Evolutionary conservation across 2,888 invertebrate genomes (phyloP).

Genomic region (Acleris cristana): DNA sequence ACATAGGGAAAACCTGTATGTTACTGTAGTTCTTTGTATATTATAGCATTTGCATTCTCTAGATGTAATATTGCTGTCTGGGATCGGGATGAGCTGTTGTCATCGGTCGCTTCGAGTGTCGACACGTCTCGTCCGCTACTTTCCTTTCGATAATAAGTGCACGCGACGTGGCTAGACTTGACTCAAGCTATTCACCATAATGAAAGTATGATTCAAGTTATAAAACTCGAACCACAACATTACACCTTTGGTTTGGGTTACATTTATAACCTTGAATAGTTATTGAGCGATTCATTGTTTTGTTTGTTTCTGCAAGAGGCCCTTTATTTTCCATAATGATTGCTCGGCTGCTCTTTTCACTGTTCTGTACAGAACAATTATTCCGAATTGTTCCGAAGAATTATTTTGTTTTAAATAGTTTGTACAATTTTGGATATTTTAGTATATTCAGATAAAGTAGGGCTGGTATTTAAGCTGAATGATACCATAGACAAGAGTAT

Average conservation of each 20-base stretch:
- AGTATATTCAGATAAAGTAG: no score
- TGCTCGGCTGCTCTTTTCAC: no score
- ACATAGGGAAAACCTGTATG: constrained; percentile 17
- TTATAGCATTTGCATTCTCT: constrained; percentile 1
- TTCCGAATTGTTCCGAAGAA: no score
- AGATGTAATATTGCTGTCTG: constrained; percentile 21
- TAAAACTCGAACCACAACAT: not conserved
- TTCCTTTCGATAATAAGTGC: constrained; percentile 65
- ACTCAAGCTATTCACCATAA: constrained; percentile 30
- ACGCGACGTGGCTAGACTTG: constrained; percentile 47
- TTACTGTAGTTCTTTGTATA: no score
- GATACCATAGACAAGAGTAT: no score
- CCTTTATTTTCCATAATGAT: constrained; percentile 7
- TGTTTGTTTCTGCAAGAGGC: constrained; percentile 5
- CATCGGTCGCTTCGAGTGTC: constrained; percentile 53
- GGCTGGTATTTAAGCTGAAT: no score
- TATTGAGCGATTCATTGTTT: not conserved
- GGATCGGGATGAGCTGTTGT: constrained; percentile 40
- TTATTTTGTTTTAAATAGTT: no score
- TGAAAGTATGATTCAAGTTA: not conserved
- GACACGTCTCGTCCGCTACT: constrained; percentile 58
- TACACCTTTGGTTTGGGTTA: not conserved
- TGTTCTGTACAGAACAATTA: no score
- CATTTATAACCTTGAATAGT: constrained; percentile 1
- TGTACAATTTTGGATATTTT: no score